Percentiles rank a stretch among this genome's conserved stretches.
phyloP scores from a whole-genome alignment of 2,113 vertebrate species.

The Notechis scutatus region DNA sequence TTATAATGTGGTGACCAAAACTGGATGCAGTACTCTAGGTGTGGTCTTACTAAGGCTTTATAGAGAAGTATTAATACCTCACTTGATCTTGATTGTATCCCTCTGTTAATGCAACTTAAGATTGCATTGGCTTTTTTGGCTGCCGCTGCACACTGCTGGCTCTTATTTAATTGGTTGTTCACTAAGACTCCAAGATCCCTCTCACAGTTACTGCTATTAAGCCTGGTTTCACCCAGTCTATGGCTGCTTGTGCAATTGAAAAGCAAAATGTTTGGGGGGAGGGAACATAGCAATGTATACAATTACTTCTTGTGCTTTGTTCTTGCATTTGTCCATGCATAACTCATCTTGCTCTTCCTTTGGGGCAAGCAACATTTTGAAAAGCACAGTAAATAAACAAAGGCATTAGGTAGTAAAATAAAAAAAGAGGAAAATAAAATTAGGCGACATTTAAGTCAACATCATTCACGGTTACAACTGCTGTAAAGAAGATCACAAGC shows the following conservation, averaged over 20 bases:
- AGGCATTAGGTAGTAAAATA: neutral
- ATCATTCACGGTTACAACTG: neutral
- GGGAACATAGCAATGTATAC: neutral
- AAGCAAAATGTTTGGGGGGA: neutral
- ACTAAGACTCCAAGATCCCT: too few relatives aligned
- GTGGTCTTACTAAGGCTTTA: too few relatives aligned
- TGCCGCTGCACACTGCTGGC: too few relatives aligned
- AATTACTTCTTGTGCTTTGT: neutral
- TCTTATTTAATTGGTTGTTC: too few relatives aligned
- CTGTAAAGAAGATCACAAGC: neutral
- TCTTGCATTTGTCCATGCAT: neutral
- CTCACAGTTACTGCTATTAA: too few relatives aligned
- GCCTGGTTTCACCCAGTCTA: too few relatives aligned
- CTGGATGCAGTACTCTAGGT: too few relatives aligned
- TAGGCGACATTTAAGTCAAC: neutral
- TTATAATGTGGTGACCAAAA: too few relatives aligned
- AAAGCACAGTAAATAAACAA: neutral
- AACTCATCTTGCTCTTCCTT: neutral
- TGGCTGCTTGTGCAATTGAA: neutral
- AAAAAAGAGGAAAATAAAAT: neutral
- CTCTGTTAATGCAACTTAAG: too few relatives aligned
- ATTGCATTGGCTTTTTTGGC: too few relatives aligned
- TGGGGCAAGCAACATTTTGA: neutral
- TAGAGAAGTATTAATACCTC: too few relatives aligned
- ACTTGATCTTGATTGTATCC: too few relatives aligned